Percentiles rank a stretch among this genome's conserved stretches.
These are phyloP conservation scores for Calephelis nemesis DNA, from an alignment of 1,140 invertebrate species.

Conservation along the genomic window DNA sequence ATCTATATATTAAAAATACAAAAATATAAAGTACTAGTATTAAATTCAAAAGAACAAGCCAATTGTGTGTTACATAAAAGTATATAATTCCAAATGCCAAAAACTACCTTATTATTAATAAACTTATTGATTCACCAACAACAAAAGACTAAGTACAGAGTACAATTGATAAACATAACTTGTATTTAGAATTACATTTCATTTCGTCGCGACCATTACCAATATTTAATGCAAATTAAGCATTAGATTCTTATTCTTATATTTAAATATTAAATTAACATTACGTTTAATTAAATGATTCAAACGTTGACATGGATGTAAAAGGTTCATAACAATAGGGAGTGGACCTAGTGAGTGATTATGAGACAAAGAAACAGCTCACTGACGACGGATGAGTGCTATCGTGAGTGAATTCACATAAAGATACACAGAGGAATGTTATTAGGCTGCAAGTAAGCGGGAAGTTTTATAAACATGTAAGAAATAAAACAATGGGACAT, in stretches of 20 bases:
- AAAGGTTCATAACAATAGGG: too few relatives aligned
- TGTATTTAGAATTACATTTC: neutral
- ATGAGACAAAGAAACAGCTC: too few relatives aligned
- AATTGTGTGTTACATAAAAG: neutral
- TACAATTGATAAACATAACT: conserved; percentile 9
- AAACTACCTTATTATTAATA: neutral
- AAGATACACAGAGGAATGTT: too few relatives aligned
- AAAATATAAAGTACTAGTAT: conserved; percentile 11
- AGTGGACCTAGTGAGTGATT: too few relatives aligned
- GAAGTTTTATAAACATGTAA: too few relatives aligned
- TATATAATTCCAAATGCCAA: neutral
- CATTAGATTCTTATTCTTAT: neutral
- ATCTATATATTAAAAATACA: conserved; percentile 4
- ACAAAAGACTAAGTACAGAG: neutral
- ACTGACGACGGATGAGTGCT: too few relatives aligned
- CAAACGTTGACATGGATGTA: too few relatives aligned
- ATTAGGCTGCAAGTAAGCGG: too few relatives aligned
- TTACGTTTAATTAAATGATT: too few relatives aligned
- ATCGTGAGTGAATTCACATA: too few relatives aligned
- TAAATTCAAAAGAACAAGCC: neutral
- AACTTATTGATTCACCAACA: conserved; percentile 11
- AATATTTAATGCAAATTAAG: neutral
- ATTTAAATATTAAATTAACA: neutral
- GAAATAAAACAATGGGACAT: too few relatives aligned
- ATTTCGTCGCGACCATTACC: neutral